Conservation (phyloP, 2,888 invertebrate genomes). For the Tetanocera ferruginea region DNA sequence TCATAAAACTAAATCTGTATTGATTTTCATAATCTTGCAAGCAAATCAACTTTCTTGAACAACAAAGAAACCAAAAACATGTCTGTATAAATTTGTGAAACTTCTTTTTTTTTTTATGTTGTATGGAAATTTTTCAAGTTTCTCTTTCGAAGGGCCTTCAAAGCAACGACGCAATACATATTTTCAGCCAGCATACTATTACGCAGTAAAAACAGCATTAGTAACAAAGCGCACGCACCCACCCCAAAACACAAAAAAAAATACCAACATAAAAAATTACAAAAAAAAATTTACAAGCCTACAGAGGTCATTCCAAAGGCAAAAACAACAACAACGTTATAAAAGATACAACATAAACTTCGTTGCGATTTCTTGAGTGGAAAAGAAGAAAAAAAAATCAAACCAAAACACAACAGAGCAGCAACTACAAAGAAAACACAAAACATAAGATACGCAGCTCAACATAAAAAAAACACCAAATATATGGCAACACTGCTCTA, state of each 20-base stretch:
- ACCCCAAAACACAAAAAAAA: conserved; percentile 15
- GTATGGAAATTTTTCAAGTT: too few relatives aligned
- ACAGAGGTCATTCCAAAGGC: conserved; percentile 66
- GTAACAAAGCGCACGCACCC: conserved; percentile 11
- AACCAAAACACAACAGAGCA: conserved; percentile 13
- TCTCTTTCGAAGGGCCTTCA: background rate
- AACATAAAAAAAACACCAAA: background rate
- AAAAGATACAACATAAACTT: conserved; percentile 46
- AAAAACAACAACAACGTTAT: conserved; percentile 40
- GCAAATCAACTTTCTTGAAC: too few relatives aligned
- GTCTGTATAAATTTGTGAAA: too few relatives aligned
- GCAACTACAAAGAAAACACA: conserved; percentile 34
- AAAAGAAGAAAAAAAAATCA: conserved; percentile 19
- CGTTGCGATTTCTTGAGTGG: conserved; percentile 26
- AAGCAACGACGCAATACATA: conserved; percentile 36
- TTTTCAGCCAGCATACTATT: conserved; percentile 21
- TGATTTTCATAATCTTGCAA: too few relatives aligned
- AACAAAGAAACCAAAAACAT: too few relatives aligned
- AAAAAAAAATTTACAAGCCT: conserved; percentile 45
- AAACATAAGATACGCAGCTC: conserved; percentile 42
- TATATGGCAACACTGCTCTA: conserved; percentile 5
- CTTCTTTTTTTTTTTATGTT: too few relatives aligned
- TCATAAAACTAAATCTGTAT: too few relatives aligned
- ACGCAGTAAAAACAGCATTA: conserved; percentile 4
- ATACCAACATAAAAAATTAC: conserved; percentile 24